These are phyloP conservation scores for Ariolimax columbianus DNA, from an alignment of 2,888 invertebrate species.

Conservation along the genomic window DNA sequence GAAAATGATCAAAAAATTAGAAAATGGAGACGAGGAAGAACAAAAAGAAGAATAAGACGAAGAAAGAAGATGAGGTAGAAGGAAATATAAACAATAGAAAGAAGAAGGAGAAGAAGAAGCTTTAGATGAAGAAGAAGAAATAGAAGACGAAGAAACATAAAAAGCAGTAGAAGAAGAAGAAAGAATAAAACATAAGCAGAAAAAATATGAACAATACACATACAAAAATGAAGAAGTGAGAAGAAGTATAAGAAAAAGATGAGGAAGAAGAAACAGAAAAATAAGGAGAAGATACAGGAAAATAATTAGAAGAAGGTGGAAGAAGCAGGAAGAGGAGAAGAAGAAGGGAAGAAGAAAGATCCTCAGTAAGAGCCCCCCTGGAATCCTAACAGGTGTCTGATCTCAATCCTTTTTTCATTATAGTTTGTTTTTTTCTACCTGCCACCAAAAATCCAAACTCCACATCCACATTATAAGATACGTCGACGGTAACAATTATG, in stretches of 20 bases:
- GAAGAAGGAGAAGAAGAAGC: too few species aligned
- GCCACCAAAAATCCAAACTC: too few species aligned
- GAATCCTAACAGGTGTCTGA: too few species aligned
- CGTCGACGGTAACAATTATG: too few species aligned
- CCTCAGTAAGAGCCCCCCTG: too few species aligned
- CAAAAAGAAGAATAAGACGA: constrained; percentile 4
- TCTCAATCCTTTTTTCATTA: too few species aligned
- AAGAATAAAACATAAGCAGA: neutral
- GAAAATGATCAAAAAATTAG: neutral
- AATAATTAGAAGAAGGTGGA: too few species aligned
- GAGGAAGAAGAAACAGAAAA: neutral
- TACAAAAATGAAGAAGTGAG: neutral
- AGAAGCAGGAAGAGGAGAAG: too few species aligned
- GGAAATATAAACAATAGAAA: neutral
- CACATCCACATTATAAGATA: too few species aligned
- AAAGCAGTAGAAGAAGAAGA: neutral
- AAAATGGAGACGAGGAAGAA: neutral
- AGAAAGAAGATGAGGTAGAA: neutral
- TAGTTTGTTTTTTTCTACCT: too few species aligned
- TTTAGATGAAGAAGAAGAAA: neutral
- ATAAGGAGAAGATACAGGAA: too few species aligned
- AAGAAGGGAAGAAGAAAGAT: too few species aligned
- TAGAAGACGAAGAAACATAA: neutral
- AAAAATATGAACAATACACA: neutral
- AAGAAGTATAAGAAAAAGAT: neutral